Percentiles rank a stretch among this genome's conserved stretches.
Evolutionary conservation across 2,797 vertebrate species (phyloP).

Genomic region (Sparidentex hasta): DNA sequence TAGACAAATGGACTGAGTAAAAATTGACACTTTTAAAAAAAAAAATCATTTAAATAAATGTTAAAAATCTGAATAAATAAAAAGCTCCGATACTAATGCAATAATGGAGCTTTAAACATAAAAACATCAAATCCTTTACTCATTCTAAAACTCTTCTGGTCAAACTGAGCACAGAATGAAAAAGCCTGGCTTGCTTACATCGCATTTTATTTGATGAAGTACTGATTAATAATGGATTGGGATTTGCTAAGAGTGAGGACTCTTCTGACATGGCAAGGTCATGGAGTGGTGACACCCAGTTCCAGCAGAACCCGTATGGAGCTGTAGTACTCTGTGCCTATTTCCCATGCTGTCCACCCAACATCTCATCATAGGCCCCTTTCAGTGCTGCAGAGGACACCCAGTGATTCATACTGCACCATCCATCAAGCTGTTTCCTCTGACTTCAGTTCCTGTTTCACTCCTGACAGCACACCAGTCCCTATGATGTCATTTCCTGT

Average conservation of each 20-base stretch:
- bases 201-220: slow-evolving; percentile 46
- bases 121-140: neutral
- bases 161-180: slow-evolving; percentile 13
- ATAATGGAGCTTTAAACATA: neutral
- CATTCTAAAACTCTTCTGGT: neutral
- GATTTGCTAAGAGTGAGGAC: slow-evolving; percentile 29
- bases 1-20: neutral
- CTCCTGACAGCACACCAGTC: slow-evolving; percentile 61
- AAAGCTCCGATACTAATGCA: neutral
- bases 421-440: slow-evolving; percentile 55
- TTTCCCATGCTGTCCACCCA: slow-evolving; percentile 24
- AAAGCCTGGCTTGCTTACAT: slow-evolving; percentile 24
- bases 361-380: slow-evolving; percentile 43
- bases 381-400: slow-evolving; percentile 66
- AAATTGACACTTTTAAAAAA: too few relatives aligned
- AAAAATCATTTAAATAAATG: neutral
- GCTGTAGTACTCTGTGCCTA: slow-evolving; percentile 19
- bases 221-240: slow-evolving; percentile 59
- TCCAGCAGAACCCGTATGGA: slow-evolving; percentile 15
- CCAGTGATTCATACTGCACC: slow-evolving; percentile 79
- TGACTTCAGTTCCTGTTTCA: slow-evolving; percentile 67
- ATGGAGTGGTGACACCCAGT: slow-evolving; percentile 12
- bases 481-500: slow-evolving; percentile 78
- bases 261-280: slow-evolving; percentile 52
- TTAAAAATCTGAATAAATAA: neutral